phyloP scores from a whole-genome alignment of 2,113 vertebrate genomes.

The Sylvilagus bachmani region DNA sequence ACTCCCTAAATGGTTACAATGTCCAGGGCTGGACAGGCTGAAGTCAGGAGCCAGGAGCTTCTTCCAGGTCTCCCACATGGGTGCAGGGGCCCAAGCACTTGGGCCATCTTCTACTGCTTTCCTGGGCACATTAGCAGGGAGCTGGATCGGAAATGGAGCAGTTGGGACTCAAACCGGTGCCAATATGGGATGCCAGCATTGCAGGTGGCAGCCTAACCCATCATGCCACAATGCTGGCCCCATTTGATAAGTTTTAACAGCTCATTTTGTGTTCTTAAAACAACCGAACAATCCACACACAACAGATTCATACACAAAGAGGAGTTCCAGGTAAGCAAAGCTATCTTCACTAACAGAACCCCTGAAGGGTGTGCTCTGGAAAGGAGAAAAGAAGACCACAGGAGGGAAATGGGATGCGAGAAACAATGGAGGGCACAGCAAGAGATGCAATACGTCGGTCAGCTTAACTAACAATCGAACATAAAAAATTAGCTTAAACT shows the following conservation, averaged over 20 bases:
- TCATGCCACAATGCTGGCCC: too few relatives aligned
- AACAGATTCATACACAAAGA: neutral
- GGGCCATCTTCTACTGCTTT: too few relatives aligned
- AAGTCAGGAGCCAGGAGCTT: too few relatives aligned
- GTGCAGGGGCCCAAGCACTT: too few relatives aligned
- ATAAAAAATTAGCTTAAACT: neutral
- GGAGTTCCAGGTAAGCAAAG: neutral
- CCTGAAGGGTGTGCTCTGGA: neutral
- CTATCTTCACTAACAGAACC: neutral
- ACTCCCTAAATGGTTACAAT: too few relatives aligned
- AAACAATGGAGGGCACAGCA: neutral
- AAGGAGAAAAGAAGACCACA: slow-evolving; percentile 33
- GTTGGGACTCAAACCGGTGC: too few relatives aligned
- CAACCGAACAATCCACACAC: neutral
- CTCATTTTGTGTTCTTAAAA: slow-evolving; percentile 30
- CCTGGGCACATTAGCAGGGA: too few relatives aligned
- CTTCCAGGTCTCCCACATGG: too few relatives aligned
- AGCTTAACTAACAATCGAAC: slow-evolving; percentile 6
- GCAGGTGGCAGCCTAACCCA: too few relatives aligned
- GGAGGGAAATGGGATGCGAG: neutral
- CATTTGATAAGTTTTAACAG: neutral
- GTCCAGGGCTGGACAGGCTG: too few relatives aligned
- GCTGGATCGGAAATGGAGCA: too few relatives aligned
- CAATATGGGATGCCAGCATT: too few relatives aligned
- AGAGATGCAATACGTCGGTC: neutral